Evolutionary conservation across 2,113 vertebrate species (phyloP).

Genomic region (Oryzias celebensis): DNA sequence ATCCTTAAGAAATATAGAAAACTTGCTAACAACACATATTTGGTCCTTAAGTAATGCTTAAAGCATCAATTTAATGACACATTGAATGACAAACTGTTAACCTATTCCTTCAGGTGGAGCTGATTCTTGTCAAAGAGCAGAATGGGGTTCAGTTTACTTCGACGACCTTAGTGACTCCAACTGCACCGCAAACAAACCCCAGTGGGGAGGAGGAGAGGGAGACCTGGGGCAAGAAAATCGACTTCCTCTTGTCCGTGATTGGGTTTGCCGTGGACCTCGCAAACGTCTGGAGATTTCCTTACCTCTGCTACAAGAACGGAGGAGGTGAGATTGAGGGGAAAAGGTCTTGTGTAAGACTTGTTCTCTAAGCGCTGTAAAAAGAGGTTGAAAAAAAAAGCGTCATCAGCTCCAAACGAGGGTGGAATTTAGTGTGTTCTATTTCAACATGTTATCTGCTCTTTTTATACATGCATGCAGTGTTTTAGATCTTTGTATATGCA

Average conservation of each 20-base stretch:
- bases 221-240: constrained; percentile 90
- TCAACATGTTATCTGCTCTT: neutral
- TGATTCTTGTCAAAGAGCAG: constrained; percentile 87
- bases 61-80: neutral
- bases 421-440: neutral
- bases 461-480: constrained; percentile 5
- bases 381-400: neutral
- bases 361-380: neutral
- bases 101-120: constrained; percentile 74
- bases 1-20: too few species aligned
- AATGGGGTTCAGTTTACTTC: constrained; percentile 88
- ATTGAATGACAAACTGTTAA: neutral
- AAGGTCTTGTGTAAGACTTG: too few species aligned
- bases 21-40: too few species aligned
- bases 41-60: neutral
- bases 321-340: constrained; percentile 77
- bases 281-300: constrained; percentile 90
- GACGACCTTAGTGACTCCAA: constrained; percentile 74
- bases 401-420: neutral
- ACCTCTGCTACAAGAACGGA: constrained; percentile 91
- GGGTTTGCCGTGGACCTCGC: constrained; percentile 89
- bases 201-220: constrained; percentile 79
- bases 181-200: constrained; percentile 54
- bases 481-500: constrained; percentile 17
- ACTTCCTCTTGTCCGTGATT: constrained; percentile 88